Conservation (phyloP, 2,888 invertebrate genomes). For the Mesochorus sp. region DNA sequence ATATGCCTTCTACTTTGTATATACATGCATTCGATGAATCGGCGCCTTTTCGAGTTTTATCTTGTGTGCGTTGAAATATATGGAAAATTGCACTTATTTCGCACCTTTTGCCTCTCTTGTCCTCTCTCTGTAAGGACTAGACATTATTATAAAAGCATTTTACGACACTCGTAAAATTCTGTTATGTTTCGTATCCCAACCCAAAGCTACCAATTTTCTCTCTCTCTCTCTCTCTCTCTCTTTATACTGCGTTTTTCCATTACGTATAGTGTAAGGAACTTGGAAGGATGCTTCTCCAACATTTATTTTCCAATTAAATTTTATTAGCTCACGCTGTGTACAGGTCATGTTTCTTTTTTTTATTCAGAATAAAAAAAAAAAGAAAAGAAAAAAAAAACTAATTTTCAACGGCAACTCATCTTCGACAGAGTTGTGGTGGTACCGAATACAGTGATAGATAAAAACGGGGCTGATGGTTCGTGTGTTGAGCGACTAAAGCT, state of each 20-base stretch:
- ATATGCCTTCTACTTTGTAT: not conserved
- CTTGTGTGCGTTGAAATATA: slow-evolving; percentile 18
- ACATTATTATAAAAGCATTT: slow-evolving; percentile 41
- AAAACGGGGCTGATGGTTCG: slow-evolving; percentile 1
- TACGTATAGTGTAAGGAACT: not conserved
- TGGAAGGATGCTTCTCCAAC: no score
- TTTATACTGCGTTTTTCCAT: not conserved
- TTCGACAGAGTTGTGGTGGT: not conserved
- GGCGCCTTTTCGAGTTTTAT: slow-evolving; percentile 27
- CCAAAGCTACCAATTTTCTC: not conserved
- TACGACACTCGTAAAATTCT: slow-evolving; percentile 49
- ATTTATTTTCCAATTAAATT: no score
- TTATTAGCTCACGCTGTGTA: not conserved
- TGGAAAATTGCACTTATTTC: slow-evolving; percentile 22
- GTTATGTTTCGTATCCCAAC: slow-evolving; percentile 30
- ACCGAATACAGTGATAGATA: slow-evolving; percentile 3
- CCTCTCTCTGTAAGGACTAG: slow-evolving; percentile 13
- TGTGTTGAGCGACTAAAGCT: slow-evolving; percentile 7
- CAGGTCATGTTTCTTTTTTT: not conserved
- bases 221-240: not conserved
- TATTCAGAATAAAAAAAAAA: not conserved
- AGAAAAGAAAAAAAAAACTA: not conserved
- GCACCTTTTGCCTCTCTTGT: not conserved
- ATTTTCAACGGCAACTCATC: not conserved
- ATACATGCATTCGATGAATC: not conserved